These are phyloP conservation scores for Papilio gigon DNA, from an alignment of 2,888 invertebrate species.

Conservation along the genomic window DNA sequence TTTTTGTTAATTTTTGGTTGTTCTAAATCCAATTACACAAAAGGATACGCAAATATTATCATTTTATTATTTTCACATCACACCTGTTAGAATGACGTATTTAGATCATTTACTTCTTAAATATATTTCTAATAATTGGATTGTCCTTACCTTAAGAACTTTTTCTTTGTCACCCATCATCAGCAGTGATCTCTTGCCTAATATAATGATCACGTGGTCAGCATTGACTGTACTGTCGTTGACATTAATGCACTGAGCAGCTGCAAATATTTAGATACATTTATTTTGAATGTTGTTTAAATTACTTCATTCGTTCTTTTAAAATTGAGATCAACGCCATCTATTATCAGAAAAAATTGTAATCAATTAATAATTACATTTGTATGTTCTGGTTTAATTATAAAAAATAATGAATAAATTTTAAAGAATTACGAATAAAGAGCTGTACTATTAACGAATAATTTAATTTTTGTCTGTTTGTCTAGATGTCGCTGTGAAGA, in stretches of 20 bases:
- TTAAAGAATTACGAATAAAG: neutral
- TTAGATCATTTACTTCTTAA: too few species aligned
- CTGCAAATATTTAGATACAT: constrained; percentile 51
- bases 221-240: constrained; percentile 48
- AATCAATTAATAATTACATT: neutral
- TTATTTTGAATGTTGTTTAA: neutral
- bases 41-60: too few species aligned
- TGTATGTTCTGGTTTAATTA: neutral
- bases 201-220: constrained; percentile 61
- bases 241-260: constrained; percentile 61
- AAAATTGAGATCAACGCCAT: neutral
- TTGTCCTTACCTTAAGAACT: constrained; percentile 58
- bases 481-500: neutral
- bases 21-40: too few species aligned
- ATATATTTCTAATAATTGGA: too few species aligned
- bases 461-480: neutral
- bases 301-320: too few species aligned
- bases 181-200: constrained; percentile 67
- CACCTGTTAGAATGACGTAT: too few species aligned
- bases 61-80: too few species aligned
- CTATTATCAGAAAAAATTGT: too few species aligned
- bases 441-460: neutral
- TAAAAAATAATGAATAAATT: too few species aligned
- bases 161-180: constrained; percentile 56
- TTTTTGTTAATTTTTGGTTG: too few species aligned